These are phyloP conservation scores for Cantharis rustica DNA, from an alignment of 2,888 invertebrate genomes.

Conservation along the genomic window DNA sequence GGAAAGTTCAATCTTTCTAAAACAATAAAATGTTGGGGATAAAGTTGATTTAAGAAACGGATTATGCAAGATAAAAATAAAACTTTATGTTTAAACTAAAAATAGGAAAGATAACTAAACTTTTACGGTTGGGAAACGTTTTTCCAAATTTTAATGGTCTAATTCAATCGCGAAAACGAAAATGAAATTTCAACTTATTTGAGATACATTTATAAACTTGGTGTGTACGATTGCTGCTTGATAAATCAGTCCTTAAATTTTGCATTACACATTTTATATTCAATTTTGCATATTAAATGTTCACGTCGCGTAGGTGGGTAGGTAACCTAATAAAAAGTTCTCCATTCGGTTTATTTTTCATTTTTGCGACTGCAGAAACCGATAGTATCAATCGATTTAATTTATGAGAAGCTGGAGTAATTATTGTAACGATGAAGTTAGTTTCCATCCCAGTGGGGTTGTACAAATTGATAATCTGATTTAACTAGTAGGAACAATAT, in stretches of 20 bases:
- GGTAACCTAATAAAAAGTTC: background rate
- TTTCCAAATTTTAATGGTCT: background rate
- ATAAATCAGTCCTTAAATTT: background rate
- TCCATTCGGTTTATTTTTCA: background rate
- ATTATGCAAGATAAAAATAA: background rate
- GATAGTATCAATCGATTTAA: background rate
- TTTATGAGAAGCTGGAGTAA: background rate
- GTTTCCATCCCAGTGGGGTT: too few relatives aligned
- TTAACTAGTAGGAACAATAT: too few relatives aligned
- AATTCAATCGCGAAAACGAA: background rate
- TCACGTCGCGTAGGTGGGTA: background rate
- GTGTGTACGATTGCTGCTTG: background rate
- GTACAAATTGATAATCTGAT: too few relatives aligned
- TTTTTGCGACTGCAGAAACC: background rate
- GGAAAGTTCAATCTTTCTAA: background rate
- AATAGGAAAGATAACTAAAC: background rate
- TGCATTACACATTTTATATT: background rate
- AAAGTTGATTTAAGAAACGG: background rate
- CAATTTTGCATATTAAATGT: background rate
- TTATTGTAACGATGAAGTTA: background rate
- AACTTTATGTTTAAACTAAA: background rate
- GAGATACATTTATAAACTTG: conserved; percentile 1
- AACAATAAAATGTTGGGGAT: background rate
- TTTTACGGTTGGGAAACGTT: background rate
- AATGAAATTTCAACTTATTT: background rate